These are phyloP conservation scores for Oreohelix idahoensis DNA, from an alignment of 1,140 invertebrate genomes.

Conservation along the genomic window DNA sequence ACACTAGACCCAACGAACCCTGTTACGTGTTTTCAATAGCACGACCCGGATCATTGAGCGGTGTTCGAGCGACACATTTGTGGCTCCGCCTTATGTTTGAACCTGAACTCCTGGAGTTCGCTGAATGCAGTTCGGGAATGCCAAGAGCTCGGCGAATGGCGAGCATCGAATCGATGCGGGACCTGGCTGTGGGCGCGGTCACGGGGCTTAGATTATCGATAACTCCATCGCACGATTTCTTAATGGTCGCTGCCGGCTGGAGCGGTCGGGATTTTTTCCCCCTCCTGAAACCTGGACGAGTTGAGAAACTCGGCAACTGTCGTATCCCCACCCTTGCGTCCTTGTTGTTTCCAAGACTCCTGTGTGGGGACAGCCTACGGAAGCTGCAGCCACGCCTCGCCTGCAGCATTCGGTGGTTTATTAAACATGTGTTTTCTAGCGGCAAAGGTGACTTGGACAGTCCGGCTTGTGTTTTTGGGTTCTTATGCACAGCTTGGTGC, in stretches of 20 bases:
- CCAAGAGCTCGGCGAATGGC: neutral
- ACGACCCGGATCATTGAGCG: neutral
- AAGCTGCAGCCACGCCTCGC: neutral
- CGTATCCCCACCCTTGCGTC: neutral
- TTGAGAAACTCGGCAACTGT: neutral
- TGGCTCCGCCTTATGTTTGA: neutral
- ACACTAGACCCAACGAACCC: neutral
- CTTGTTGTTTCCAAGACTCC: neutral
- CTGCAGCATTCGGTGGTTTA: neutral
- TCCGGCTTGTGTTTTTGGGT: slow-evolving; percentile 21
- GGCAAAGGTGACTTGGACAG: slow-evolving; percentile 18
- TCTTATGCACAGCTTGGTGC: slow-evolving; percentile 17
- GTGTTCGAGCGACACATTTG: neutral
- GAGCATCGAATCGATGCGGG: no score
- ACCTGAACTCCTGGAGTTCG: neutral
- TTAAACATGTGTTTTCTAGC: slow-evolving; percentile 26
- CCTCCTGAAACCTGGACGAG: neutral
- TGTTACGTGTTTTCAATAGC: neutral
- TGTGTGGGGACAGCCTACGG: neutral
- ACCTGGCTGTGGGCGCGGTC: slow-evolving; percentile 2
- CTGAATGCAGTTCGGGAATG: neutral
- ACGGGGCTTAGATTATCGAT: slow-evolving; percentile 6
- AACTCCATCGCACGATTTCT: neutral
- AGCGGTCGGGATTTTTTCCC: neutral
- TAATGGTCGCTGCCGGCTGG: slow-evolving; percentile 4